Percentiles rank a stretch among this genome's conserved stretches.
Evolutionary conservation across 1,140 invertebrate genomes (phyloP).

Genomic region (Heliconius hewitsoni): DNA sequence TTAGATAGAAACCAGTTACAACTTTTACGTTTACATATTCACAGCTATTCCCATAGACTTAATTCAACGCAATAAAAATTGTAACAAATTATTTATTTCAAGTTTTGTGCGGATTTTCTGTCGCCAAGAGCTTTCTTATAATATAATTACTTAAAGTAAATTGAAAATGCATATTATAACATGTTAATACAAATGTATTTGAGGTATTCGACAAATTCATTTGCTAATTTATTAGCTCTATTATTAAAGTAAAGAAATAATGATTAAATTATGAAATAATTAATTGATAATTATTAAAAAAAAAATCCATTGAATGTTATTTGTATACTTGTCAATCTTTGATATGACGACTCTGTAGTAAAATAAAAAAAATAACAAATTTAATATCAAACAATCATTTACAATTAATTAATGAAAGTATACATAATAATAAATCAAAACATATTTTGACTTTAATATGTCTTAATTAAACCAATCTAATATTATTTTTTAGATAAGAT

Average conservation of each 20-base stretch:
- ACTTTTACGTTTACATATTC: neutral
- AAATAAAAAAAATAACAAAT: no score
- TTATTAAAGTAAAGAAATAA: neutral
- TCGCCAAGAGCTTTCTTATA: neutral
- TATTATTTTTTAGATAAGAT: no score
- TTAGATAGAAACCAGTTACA: neutral
- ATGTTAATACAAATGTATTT: slow-evolving; percentile 44
- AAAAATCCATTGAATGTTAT: slow-evolving; percentile 12
- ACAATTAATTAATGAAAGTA: neutral
- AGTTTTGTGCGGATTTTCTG: neutral
- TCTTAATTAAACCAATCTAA: no score
- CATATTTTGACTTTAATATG: no score
- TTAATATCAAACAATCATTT: no score
- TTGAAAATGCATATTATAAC: slow-evolving; percentile 49
- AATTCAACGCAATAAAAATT: neutral
- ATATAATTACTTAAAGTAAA: slow-evolving; percentile 15
- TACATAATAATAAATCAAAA: neutral
- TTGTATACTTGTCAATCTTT: slow-evolving; percentile 1
- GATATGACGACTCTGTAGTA: neutral
- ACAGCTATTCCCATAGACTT: neutral
- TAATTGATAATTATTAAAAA: neutral
- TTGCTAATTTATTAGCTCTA: neutral
- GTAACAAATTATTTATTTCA: neutral
- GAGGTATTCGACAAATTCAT: slow-evolving; percentile 38
- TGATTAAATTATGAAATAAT: neutral